Base-by-base conservation (phyloP, 1,140 invertebrate species). In the Brachionus rubens region DNA sequence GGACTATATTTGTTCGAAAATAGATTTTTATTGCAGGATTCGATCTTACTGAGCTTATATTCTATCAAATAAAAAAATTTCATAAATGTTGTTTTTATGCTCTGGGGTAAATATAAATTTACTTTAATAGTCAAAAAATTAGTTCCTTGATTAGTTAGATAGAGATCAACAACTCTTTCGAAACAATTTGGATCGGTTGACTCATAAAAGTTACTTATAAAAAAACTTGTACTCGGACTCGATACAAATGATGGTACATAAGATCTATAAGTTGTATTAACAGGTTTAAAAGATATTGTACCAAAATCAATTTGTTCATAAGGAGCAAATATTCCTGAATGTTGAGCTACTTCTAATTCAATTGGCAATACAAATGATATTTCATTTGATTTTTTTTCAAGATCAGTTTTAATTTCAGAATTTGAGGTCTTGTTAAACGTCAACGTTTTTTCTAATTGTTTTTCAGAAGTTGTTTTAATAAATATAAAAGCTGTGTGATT, bases 401-500 rank as follows among this genome's bases (percentile, higher is more conserved):
- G 19, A 7, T 10, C 16, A 9, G 59, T 21, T 41, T 65, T 21
- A 59, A 33, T n/a, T 2, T 59, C 54, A 2, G 36, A 36, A n/a
- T 59, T 7, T n/a, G 54, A 33, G 1, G 30, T 16, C 36, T n/a
- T n/a, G n/a, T n/a, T n/a, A n/a, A n/a, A n/a, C n/a, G n/a, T n/a
- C n/a, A n/a, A 14, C 21, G 59, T 36, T 14, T 43, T 21, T 33
- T 59, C 36, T 33, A 16, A 19, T 33, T 26, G 30, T 16, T 33
- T 33, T 59, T 59, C 36, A 12, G 33, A 30, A 36, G 2, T 36
- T 36, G 68, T 33, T 72, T 50, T 54, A 26, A 72, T 72, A 48
- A 26, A 54, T 40, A 72, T 12, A 54, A 50, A 72, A 26, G 68
- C 68, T 12, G 46, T 72, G n/a, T 72, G 50, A 72, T 72, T 72